Percentiles rank a stretch among this genome's conserved stretches.
phyloP scores from a whole-genome alignment of 1,140 invertebrate genomes.

The Apolygus lucorum region DNA sequence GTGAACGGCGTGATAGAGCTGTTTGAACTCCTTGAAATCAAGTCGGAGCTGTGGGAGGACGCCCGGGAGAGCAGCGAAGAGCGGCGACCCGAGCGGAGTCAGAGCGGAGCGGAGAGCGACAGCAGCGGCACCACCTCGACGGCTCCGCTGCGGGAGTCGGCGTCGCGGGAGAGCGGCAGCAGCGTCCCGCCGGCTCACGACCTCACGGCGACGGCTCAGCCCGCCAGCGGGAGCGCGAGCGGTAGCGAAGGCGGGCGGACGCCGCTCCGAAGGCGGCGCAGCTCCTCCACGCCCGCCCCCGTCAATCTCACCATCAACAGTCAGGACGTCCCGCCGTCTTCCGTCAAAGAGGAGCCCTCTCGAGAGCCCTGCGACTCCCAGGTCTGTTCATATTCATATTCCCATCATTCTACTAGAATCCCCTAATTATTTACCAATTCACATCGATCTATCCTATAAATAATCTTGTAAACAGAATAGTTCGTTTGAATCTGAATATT shows the following conservation, averaged over 20 bases:
- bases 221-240: slow-evolving; percentile 41
- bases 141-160: neutral
- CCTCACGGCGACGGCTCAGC: slow-evolving; percentile 8
- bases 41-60: slow-evolving; percentile 57
- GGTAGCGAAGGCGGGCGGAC: slow-evolving; percentile 39
- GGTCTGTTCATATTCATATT: slow-evolving; percentile 6
- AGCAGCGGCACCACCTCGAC: slow-evolving; percentile 39
- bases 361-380: slow-evolving; percentile 17
- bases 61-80: slow-evolving; percentile 16
- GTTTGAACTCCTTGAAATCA: slow-evolving; percentile 71
- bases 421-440: no score
- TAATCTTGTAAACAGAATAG: no score
- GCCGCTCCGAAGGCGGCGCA: slow-evolving; percentile 42
- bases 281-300: slow-evolving; percentile 35
- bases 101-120: slow-evolving; percentile 36
- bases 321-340: slow-evolving; percentile 12
- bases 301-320: slow-evolving; percentile 60
- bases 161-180: neutral
- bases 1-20: slow-evolving; percentile 69
- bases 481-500: no score
- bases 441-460: no score
- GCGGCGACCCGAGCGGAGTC: slow-evolving; percentile 6
- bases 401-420: neutral
- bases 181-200: neutral
- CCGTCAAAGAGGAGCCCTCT: slow-evolving; percentile 17